Evolutionary conservation across 2,888 invertebrate species (phyloP), one percentile per base, ranked within the genome.

Genomic region (Eristalis tenax): DNA sequence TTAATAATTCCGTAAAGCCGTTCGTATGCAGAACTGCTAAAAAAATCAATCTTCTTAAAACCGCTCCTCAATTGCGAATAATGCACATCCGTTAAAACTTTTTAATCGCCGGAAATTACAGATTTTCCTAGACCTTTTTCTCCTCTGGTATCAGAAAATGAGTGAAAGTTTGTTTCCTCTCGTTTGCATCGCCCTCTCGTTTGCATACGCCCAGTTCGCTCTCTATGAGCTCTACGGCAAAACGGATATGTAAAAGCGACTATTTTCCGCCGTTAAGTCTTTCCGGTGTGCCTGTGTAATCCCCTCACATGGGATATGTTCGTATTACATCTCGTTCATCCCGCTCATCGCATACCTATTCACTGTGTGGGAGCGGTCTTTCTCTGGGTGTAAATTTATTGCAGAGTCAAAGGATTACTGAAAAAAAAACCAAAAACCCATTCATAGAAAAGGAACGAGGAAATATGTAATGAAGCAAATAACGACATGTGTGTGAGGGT

Each of bases 31-130:
- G 6, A 43, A n/a, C 0, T 43, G 1, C 43, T 15, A 43, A 43
- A 18, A 50, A 68, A 56, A 32, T 22, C 68, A 35, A 57, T 59
- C 35, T 57, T 10, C 23, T 59, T 38, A 15, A 57, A 6, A 18
- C 57, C 22, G 6, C 57, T 18, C 22, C n/a, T 38, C 11, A 18
- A 15, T 70, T 57, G 32, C 70, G 28, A 57, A 59, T 70, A 70
- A 57, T 38, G 28, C 70, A 35, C 35, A 38, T 59, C 70, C 35
- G 35, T 57, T 59, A 59, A 70, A 70, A 70, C 70, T 70, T 70
- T 70, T 57, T 43, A 59, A 70, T 57, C 35, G 23, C 70, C 38
- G 38, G 56, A 70, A 70, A 70, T 70, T 70, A 38, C 70, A 70
- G 35, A 57, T 57, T 70, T 70, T 70, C 13, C 56, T 26, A 15